Conservation (phyloP, 2,797 vertebrate species). For the Jordanella pulchra region DNA sequence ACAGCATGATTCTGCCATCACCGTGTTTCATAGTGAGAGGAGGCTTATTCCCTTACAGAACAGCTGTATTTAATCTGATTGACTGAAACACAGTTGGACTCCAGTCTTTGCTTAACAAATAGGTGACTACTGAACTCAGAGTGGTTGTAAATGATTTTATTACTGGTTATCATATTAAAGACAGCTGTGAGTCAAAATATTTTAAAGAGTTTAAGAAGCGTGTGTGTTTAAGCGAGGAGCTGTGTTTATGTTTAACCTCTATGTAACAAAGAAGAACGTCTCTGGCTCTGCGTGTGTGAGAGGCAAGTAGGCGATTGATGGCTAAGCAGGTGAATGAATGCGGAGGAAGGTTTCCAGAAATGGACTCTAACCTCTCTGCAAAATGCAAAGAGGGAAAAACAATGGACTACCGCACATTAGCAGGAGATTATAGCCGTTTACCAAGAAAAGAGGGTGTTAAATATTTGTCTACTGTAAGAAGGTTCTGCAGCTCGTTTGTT, state of each 20-base stretch:
- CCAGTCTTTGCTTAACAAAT: not conserved
- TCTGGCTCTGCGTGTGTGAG: conserved; percentile 44
- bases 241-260: conserved; percentile 32
- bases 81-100: too few relatives aligned
- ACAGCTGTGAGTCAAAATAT: not conserved
- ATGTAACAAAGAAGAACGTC: conserved; percentile 49
- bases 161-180: not conserved
- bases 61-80: too few relatives aligned
- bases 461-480: conserved; percentile 37
- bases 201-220: conserved; percentile 2
- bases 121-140: not conserved
- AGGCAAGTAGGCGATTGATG: not conserved
- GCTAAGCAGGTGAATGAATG: conserved; percentile 6
- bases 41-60: not conserved
- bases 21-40: not conserved
- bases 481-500: conserved; percentile 56
- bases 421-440: conserved; percentile 2
- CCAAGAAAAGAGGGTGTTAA: conserved; percentile 50
- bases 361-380: not conserved
- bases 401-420: not conserved
- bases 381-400: not conserved
- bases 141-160: not conserved
- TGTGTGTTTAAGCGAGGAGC: conserved; percentile 1
- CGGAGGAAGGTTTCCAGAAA: conserved; percentile 12
- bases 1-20: not conserved